These are phyloP conservation scores for Aquatica leii DNA, from an alignment of 2,888 invertebrate species.

Conservation along the genomic window DNA sequence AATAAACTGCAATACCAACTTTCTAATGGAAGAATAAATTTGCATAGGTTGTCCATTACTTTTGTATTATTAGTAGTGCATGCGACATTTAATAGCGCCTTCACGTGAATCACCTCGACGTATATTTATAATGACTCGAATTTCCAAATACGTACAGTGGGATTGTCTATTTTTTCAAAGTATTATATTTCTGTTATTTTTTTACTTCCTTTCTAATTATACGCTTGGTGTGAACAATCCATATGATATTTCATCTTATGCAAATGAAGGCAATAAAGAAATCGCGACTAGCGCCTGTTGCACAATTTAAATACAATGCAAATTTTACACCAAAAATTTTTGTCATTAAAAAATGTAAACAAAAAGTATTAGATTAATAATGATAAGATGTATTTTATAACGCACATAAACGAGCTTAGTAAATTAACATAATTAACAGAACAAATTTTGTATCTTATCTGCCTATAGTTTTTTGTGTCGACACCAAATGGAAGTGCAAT, in stretches of 20 bases:
- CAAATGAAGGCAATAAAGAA: constrained; percentile 9
- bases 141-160: constrained; percentile 33
- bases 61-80: constrained; percentile 21
- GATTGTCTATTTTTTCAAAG: constrained; percentile 26
- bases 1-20: too few species aligned
- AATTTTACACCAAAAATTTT: too few species aligned
- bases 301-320: background rate
- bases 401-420: background rate
- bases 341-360: too few species aligned
- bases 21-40: constrained; percentile 23
- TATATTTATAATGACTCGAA: constrained; percentile 29
- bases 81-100: constrained; percentile 33
- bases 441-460: background rate
- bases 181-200: constrained; percentile 28
- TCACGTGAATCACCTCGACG: constrained; percentile 27
- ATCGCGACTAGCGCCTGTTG: background rate
- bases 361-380: too few species aligned
- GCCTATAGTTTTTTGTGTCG: constrained; percentile 1
- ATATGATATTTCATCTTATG: constrained; percentile 17
- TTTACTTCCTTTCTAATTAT: constrained; percentile 28
- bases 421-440: background rate
- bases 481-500: constrained; percentile 2
- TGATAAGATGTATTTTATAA: too few species aligned
- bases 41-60: constrained; percentile 27
- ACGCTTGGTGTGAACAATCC: constrained; percentile 20